Evolutionary conservation across 2,113 vertebrate genomes (phyloP), one percentile per base, ranked within the genome.

Genomic region (Phaethornis superciliosus): DNA sequence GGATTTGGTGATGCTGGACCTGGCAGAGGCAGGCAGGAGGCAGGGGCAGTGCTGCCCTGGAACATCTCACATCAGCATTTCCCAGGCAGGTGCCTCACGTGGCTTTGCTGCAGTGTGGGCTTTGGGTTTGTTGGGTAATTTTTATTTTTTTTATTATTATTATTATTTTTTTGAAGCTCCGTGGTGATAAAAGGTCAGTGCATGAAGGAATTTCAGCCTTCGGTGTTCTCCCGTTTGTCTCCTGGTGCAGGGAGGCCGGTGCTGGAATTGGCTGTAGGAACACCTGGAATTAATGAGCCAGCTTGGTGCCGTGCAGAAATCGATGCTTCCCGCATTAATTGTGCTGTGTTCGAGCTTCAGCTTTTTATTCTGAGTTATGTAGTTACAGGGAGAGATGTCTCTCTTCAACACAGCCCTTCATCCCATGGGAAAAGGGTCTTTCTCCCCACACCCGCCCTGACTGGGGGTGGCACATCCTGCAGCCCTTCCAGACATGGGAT

Each of bases 261-360:
- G 81, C 94, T 95, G 79, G 93, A 91, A 94, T 70, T 90, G 95
- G 89, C 96, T 30, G 90, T 91, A 44, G 97, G 95, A 97, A 95
- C 97, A 97, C 97, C 97, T 97, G 97, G 97, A 97, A 98, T 98
- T 98, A 98, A 98, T 98, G 98, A 98, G 96, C 46, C 97, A 64
- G 96, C 95, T 96, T 96, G 96, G 97, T 94, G 97, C 96, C 30
- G 78, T 15, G 94, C 96, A 97, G 95, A 96, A 96, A 98, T 98
- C 97, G 95, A 98, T 98, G 97, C 92, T 96, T 82, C 95, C 96
- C 32, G 96, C 97, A 97, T 98, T 98, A 97, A 98, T 97, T 97
- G 97, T 15, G 15, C 44, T 3, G 70, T 94, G 90, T 93, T 81
- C 24, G 54, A 96, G 96, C 94, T 95, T 88, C 47, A 2, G 30